Conservation (phyloP, 1,140 invertebrate genomes). For the Spodoptera litura region DNA sequence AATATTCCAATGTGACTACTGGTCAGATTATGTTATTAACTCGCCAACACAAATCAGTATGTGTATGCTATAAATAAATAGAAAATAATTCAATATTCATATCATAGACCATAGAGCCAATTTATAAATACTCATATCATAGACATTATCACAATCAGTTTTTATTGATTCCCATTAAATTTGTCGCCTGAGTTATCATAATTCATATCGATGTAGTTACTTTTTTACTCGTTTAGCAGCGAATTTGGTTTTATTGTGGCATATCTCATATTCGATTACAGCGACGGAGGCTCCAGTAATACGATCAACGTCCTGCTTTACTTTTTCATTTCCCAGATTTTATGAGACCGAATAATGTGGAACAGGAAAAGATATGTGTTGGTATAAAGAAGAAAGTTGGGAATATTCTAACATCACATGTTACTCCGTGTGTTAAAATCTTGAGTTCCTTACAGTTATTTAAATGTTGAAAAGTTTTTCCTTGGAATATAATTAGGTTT, state of each 20-base stretch:
- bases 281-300: conserved; percentile 3
- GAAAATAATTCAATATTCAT: no score
- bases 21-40: no score
- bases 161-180: background rate
- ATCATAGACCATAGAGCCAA: no score
- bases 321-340: conserved; percentile 18
- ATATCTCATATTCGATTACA: conserved; percentile 35
- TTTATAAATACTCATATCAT: background rate
- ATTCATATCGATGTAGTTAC: conserved; percentile 21
- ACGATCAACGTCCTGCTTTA: conserved; percentile 10
- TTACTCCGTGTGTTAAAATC: background rate
- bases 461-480: no score
- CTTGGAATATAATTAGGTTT: no score
- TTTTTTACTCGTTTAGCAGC: conserved; percentile 26
- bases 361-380: background rate
- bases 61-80: no score
- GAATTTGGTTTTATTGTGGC: conserved; percentile 25
- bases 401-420: background rate
- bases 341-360: background rate
- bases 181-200: conserved; percentile 2
- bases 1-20: no score
- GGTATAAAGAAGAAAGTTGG: background rate
- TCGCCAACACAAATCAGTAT: no score
- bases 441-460: background rate
- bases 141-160: background rate